Base-by-base conservation (phyloP, 2,113 vertebrate species). In the Epinephelus lanceolatus region DNA sequence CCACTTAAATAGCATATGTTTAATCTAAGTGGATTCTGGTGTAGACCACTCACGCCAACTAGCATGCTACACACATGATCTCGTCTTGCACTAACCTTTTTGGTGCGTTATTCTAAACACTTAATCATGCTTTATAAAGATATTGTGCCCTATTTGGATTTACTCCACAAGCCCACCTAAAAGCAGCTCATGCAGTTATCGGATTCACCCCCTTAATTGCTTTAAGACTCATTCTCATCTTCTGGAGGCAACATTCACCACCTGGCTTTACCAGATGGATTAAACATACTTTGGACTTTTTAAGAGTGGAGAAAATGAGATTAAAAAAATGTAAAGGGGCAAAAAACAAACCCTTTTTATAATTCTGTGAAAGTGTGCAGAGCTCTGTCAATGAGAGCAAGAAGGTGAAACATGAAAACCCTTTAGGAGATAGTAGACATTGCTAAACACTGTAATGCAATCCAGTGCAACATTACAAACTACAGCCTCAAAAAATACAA, bases 251-350 rank as follows among this genome's bases (percentile, higher is more conserved):
- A 70, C 33, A 42, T 65, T 76, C 25, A 62, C 2, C 27, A 25
- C 37, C 27, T 81, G n/a, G 69, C 40, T 85, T 87, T 78, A 76
- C 60, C 69, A 85, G 66, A 30, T 71, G 84, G 85, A 78, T 83
- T 81, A 1, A 74, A 68, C 27, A 51, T 56, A 72, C 52, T 70
- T 61, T 71, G 62, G 56, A 76, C 51, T 76, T 76, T 61, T 61
- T 61, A 14, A 72, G 67, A 55, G 68, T 13, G 11, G 45, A 40
- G 30, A 59, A 53, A 25, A 63, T 10, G 6, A 23, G 45, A 56
- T 60, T 10, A 56, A 30, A 21, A 13, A 71, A 6, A 55, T 21
- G 25, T 0, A 52, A 70, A 49, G 30, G 6, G 17, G 8, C 15
- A 25, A 65, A 30, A 82, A 63, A 61, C 33, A 79, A 68, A 55